These are phyloP conservation scores for Nycteola revayana DNA, from an alignment of 2,888 invertebrate genomes.

Conservation along the genomic window DNA sequence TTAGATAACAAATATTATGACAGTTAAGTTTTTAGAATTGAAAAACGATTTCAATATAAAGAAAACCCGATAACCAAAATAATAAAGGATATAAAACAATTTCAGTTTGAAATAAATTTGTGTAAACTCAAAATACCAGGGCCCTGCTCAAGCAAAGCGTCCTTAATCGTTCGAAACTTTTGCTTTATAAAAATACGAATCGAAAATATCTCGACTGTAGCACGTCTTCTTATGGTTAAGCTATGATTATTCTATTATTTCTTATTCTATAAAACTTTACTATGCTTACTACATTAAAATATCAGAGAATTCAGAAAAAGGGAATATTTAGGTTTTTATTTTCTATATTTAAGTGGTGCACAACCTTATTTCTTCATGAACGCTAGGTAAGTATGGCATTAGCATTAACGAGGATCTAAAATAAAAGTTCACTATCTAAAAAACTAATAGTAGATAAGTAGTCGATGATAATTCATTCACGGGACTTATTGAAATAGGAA, in stretches of 20 bases:
- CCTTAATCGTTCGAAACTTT: conserved; percentile 77
- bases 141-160: conserved; percentile 80
- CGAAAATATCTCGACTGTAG: conserved; percentile 79
- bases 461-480: conserved; percentile 47
- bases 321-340: conserved; percentile 73
- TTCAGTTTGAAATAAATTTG: conserved; percentile 21
- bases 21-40: too few species aligned
- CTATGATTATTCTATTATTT: conserved; percentile 70
- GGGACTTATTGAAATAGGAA: conserved; percentile 65
- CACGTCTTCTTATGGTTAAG: conserved; percentile 75
- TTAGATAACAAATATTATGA: conserved; percentile 7
- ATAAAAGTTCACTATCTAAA: conserved; percentile 56
- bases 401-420: conserved; percentile 68
- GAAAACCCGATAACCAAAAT: too few species aligned
- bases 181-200: conserved; percentile 82
- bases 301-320: conserved; percentile 81
- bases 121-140: conserved; percentile 43
- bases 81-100: conserved; percentile 8
- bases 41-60: too few species aligned
- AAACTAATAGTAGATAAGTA: conserved; percentile 53
- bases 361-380: conserved; percentile 81
- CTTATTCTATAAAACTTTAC: conserved; percentile 69
- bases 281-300: conserved; percentile 72
- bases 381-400: conserved; percentile 76
- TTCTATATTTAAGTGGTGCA: conserved; percentile 80